Evolutionary conservation across 1,140 invertebrate genomes (phyloP).

Genomic region (Pseudobourletiella spinata): DNA sequence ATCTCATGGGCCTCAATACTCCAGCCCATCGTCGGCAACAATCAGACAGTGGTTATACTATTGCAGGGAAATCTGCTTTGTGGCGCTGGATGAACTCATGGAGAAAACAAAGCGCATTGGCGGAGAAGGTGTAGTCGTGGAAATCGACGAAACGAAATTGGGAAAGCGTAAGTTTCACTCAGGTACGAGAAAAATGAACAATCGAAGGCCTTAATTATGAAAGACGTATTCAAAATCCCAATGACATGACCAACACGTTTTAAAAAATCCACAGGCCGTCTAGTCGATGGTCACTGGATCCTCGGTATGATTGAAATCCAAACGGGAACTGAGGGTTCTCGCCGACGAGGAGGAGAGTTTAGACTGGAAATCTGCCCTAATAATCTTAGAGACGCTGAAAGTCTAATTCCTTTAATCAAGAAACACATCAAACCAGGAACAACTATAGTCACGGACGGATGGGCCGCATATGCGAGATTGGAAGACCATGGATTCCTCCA

Average conservation of each 20-base stretch:
- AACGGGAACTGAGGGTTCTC: neutral
- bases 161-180: slow-evolving; percentile 34
- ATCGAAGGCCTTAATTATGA: too few species aligned
- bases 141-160: slow-evolving; percentile 38
- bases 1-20: neutral
- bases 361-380: slow-evolving; percentile 28
- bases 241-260: neutral
- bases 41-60: neutral
- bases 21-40: neutral
- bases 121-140: slow-evolving; percentile 21
- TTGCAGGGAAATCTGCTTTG: neutral
- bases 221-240: neutral
- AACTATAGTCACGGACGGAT: slow-evolving; percentile 37
- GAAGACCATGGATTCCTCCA: neutral
- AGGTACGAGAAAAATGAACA: too few species aligned
- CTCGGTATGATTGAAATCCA: slow-evolving; percentile 38
- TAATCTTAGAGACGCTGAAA: slow-evolving; percentile 19
- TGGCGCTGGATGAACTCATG: neutral
- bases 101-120: neutral
- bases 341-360: slow-evolving; percentile 7
- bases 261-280: slow-evolving; percentile 17
- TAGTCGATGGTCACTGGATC: slow-evolving; percentile 40
- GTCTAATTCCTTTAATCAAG: slow-evolving; percentile 31
- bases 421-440: slow-evolving; percentile 35
- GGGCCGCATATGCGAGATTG: slow-evolving; percentile 31